Conservation (phyloP, 1,140 invertebrate species). For the Nixonia krombeini region DNA sequence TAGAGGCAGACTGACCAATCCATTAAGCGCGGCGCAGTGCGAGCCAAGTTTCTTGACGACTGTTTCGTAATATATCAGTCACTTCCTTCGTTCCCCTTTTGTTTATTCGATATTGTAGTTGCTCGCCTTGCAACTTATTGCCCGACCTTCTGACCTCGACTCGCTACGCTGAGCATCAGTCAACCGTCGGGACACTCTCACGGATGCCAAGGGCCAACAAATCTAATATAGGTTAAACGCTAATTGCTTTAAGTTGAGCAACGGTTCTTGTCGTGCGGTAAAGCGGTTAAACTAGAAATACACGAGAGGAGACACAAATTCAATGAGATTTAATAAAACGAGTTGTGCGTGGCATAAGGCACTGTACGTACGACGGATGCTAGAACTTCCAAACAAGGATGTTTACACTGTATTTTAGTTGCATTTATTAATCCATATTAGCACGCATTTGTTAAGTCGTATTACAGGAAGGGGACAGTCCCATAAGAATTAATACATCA, state of each 20-base stretch:
- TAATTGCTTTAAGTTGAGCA: constrained; percentile 51
- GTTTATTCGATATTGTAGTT: constrained; percentile 57
- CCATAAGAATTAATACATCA: no score
- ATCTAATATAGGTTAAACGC: constrained; percentile 58
- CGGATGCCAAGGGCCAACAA: constrained; percentile 47
- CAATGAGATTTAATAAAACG: neutral
- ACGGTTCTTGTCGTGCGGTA: constrained; percentile 29
- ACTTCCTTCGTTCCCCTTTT: constrained; percentile 57
- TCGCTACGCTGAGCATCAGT: constrained; percentile 8
- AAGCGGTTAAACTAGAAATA: constrained; percentile 4
- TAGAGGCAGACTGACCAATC: neutral
- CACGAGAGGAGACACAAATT: constrained; percentile 2
- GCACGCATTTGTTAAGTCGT: no score
- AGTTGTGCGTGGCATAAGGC: no score
- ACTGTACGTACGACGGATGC: no score
- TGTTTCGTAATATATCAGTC: constrained; percentile 53
- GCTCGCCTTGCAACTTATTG: constrained; percentile 14
- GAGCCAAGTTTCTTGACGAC: constrained; percentile 58
- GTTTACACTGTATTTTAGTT: no score
- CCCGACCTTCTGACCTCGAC: constrained; percentile 15
- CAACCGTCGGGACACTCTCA: constrained; percentile 30
- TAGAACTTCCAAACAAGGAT: no score
- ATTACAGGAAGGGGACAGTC: no score
- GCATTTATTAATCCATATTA: no score
- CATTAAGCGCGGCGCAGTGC: constrained; percentile 39